These are phyloP conservation scores for Meandrusa payeni DNA, from an alignment of 2,888 invertebrate genomes.

Conservation along the genomic window DNA sequence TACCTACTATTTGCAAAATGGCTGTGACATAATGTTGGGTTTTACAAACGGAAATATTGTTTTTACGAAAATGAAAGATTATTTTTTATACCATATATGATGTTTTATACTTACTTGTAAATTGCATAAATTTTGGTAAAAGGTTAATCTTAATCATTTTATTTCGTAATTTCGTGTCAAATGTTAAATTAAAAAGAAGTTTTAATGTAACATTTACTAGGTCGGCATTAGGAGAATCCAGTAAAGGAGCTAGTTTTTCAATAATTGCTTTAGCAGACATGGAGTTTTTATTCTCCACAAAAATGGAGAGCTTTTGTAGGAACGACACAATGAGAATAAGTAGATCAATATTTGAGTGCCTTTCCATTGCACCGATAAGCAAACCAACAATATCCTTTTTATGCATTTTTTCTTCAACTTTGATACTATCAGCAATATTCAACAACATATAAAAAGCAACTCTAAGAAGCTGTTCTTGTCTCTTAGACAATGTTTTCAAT, in stretches of 20 bases:
- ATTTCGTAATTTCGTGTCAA: constrained; percentile 91
- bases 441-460: constrained; percentile 95
- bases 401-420: constrained; percentile 98
- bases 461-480: constrained; percentile 95
- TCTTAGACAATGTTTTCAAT: constrained; percentile 90
- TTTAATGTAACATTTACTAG: constrained; percentile 92
- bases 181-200: constrained; percentile 96
- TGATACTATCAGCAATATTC: constrained; percentile 97
- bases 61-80: no score
- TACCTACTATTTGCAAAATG: no score
- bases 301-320: constrained; percentile 96
- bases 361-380: constrained; percentile 92
- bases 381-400: constrained; percentile 94
- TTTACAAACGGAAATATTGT: no score
- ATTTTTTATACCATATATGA: constrained; percentile 27
- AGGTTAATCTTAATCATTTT: constrained; percentile 95
- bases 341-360: constrained; percentile 92
- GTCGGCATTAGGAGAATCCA: constrained; percentile 85
- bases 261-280: constrained; percentile 92
- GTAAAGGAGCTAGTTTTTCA: constrained; percentile 90
- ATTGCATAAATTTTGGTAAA: constrained; percentile 93
- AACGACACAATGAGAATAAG: constrained; percentile 95
- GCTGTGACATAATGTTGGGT: no score
- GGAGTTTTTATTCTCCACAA: constrained; percentile 95
- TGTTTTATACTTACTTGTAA: constrained; percentile 89